Evolutionary conservation across 2,113 vertebrate species (phyloP).

Genomic region (Crotalus horridus): DNA sequence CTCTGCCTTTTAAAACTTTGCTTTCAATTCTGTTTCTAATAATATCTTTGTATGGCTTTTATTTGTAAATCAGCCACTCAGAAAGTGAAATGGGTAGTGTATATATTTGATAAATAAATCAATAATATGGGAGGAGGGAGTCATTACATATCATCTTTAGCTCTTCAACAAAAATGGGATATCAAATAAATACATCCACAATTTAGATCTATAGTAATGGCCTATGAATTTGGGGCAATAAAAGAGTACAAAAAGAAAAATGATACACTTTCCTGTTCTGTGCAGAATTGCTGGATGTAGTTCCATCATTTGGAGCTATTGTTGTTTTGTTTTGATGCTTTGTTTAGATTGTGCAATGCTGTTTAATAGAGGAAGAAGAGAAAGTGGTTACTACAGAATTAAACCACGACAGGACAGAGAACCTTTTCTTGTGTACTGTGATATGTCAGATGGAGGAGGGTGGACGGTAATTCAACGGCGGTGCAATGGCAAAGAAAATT

Average conservation of each 20-base stretch:
- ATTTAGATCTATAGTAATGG: not conserved
- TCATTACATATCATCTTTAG: not conserved
- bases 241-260: too few relatives aligned
- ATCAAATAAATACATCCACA: not conserved
- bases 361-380: slow-evolving; percentile 67
- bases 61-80: not conserved
- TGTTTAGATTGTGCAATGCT: slow-evolving; percentile 80
- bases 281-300: not conserved
- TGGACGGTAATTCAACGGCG: slow-evolving; percentile 88
- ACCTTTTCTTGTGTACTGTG: slow-evolving; percentile 83
- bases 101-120: not conserved
- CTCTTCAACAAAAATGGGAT: not conserved
- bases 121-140: not conserved
- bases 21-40: not conserved
- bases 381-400: slow-evolving; percentile 81
- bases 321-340: accelerated
- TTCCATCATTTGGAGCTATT: not conserved
- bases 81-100: not conserved
- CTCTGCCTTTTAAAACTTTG: not conserved
- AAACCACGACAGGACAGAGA: slow-evolving; percentile 71
- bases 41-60: not conserved
- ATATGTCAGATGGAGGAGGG: slow-evolving; percentile 87
- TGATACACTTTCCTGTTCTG: not conserved
- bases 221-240: not conserved
- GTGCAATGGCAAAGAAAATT: slow-evolving; percentile 80